Base-by-base conservation (phyloP, 2,888 invertebrate species). In the Stegophylla sp. region DNA sequence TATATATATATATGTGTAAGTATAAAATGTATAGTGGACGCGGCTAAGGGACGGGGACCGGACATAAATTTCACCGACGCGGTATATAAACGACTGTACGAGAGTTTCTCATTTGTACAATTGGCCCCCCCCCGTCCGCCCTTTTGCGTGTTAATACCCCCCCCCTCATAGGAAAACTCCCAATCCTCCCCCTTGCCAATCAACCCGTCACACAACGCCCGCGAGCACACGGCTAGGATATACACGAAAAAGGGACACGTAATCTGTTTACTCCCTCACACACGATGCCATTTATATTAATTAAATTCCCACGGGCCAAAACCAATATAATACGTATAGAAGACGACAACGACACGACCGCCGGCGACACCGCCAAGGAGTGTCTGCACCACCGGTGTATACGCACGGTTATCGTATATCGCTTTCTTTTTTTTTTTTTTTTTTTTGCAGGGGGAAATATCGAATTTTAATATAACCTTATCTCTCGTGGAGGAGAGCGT, bases 61-160 rank as follows among this genome's bases (percentile, higher is more conserved):
- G 28, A 69, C 59, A 69, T 77, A 77, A 77, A 77, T 77, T 77
- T 69, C 15, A 23, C 20, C 69, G 17, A 17, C 45, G 41, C 9
- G 41, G 53, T 59, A 26, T 76, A 56, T 64, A 67, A 56, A 59
- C 67, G 59, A 45, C 67, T 48, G 59, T 43, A 26, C 59, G 41
- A 53, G 77, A 77, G 77, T 77, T 77, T 77, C 67, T 77, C 77
- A 77, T 77, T 77, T 77, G 77, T 77, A 59, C 77, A 69, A 77
- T 77, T 77, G 77, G 56, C 77, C 69, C 23, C 59, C 77, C 69
- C 23, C 59, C 59, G 56, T 43, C 48, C 69, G 59, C 67, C 56
- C 77, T 69, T 77, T 59, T 59, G 77, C 77, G 69, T 77, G 77
- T 77, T 77, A 77, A 77, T 59, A 61, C 67, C 59, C 41, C n/a